These are phyloP conservation scores for Python bivittatus DNA, from an alignment of 2,113 vertebrate species.

Conservation along the genomic window DNA sequence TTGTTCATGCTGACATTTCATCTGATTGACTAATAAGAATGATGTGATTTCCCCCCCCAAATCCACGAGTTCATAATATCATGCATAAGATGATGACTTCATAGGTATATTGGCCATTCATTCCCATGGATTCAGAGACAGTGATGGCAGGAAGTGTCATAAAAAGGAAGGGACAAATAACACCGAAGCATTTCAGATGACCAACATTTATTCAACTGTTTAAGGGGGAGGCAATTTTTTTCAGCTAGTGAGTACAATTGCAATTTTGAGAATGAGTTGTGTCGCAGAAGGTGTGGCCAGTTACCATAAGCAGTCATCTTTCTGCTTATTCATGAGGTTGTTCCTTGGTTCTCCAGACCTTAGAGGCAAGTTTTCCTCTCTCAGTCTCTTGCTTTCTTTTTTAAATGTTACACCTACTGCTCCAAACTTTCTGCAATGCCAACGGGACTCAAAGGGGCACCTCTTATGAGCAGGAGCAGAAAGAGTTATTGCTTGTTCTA, in stretches of 20 bases:
- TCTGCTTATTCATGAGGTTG: neutral
- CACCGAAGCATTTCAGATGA: neutral
- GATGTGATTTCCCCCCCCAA: neutral
- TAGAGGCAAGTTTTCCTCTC: neutral
- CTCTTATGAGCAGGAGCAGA: neutral
- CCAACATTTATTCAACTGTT: no score
- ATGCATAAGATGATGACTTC: neutral
- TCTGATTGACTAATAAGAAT: neutral
- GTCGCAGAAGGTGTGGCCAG: neutral
- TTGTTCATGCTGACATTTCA: neutral
- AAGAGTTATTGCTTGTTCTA: conserved; percentile 43
- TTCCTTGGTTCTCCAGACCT: neutral
- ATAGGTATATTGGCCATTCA: neutral
- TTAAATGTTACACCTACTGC: neutral
- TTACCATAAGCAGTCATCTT: neutral
- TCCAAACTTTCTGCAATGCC: neutral
- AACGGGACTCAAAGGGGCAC: neutral
- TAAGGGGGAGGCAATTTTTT: no score
- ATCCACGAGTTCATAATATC: neutral
- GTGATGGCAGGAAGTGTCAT: neutral
- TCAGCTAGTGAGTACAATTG: neutral
- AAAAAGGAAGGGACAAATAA: neutral
- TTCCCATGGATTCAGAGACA: neutral
- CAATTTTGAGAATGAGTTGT: neutral
- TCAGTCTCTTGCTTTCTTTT: neutral